phyloP scores from a whole-genome alignment of 2,797 vertebrate genomes.

The Anisognathus igniventris region DNA sequence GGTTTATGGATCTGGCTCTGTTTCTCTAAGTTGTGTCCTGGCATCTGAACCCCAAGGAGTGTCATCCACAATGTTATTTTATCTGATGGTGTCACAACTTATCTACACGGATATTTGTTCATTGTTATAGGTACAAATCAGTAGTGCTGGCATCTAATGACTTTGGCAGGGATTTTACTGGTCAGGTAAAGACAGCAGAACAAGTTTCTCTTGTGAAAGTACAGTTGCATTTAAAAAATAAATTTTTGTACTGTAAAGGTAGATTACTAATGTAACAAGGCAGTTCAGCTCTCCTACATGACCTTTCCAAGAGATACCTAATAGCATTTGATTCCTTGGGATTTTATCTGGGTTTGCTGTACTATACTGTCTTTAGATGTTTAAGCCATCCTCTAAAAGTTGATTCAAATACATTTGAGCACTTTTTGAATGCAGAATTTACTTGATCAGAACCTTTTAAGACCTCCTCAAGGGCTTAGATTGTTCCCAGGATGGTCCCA shows the following conservation, averaged over 20 bases:
- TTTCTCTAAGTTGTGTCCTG: background rate
- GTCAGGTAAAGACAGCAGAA: slow-evolving; percentile 76
- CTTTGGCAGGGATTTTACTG: slow-evolving; percentile 45
- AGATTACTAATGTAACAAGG: background rate
- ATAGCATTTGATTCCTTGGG: background rate
- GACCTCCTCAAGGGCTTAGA: background rate
- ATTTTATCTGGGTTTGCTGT: background rate
- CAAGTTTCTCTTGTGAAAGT: slow-evolving; percentile 78
- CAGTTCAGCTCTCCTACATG: background rate
- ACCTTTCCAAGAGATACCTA: background rate
- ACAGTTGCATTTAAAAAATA: background rate
- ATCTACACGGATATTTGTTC: background rate
- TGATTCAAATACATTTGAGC: background rate
- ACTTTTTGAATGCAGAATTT: background rate
- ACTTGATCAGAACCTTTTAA: background rate
- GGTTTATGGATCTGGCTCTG: background rate
- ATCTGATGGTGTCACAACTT: background rate
- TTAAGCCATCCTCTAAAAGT: background rate
- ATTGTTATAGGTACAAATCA: slow-evolving; percentile 21
- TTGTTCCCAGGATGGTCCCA: background rate
- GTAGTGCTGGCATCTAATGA: slow-evolving; percentile 75
- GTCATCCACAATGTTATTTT: background rate
- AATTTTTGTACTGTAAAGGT: background rate
- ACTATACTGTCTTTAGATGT: background rate
- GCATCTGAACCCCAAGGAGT: background rate